Base-by-base conservation (phyloP, 2,113 vertebrate genomes). In the Atrichornis clamosus region DNA sequence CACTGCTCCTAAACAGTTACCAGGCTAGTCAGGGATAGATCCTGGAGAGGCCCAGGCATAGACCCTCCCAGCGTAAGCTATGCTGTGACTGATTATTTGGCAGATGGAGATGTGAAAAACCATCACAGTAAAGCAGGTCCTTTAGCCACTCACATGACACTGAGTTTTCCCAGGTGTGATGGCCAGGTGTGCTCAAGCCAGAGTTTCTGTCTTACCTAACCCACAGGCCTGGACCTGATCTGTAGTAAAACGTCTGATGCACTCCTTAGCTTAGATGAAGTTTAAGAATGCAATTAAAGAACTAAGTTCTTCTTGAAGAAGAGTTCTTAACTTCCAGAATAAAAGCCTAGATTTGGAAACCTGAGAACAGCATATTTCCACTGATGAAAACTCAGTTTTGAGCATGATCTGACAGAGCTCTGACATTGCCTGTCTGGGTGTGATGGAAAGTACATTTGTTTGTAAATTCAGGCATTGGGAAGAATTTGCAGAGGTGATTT, bases 181-280 rank as follows among this genome's bases (percentile, higher is more conserved):
- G 8, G 81, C 74, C 81, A 92, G 73, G 42, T 9, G 53, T 46
- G 35, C 70, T 89, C 42, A 76, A 96, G 73, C 35, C 33, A 50
- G 69, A 94, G 74, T 84, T 94, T 96, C 84, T 95, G 67, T 94
- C 72, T 94, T 91, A 83, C 90, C 55, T 47, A 83, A 95, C 47
- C 32, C 63, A 59, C 87, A 95, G 75, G 72, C 58, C 75, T 69
- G 72, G 70, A 83, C 55, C 72, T 87, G 82, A 94, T 67, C 82
- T 53, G 35, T 47, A 94, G 30, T 37, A 95, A 91, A 87, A 87
- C 23, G 76, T 58, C 50, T 44, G 15, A 24, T 68, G 55, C 39
- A 28, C 28, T 53, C 35, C 55, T 77, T 35, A 84, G 47, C 52
- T 78, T 63, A 89, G 55, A 63, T 32, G 33, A 78, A 86, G 33